Conservation (phyloP, 2,888 invertebrate genomes). For the Macropis europaea region DNA sequence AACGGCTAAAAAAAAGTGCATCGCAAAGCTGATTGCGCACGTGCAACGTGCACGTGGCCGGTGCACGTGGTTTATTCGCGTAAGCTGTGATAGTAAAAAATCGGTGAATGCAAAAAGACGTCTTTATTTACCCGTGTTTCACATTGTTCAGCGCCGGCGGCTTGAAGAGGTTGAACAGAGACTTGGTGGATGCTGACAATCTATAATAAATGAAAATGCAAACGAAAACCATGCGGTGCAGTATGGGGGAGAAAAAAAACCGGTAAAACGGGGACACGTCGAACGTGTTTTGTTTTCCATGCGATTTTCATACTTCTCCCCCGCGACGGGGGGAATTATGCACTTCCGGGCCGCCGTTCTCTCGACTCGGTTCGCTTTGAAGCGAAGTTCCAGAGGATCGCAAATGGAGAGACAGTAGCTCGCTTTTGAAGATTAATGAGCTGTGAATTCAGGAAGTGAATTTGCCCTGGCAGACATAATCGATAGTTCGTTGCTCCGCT, state of each 20-base stretch:
- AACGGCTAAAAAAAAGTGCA: slow-evolving; percentile 28
- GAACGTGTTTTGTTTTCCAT: slow-evolving; percentile 24
- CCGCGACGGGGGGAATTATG: slow-evolving; percentile 17
- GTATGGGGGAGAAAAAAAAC: background rate
- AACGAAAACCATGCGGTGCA: slow-evolving; percentile 76
- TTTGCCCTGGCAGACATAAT: slow-evolving; percentile 16
- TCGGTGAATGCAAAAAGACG: slow-evolving; percentile 12
- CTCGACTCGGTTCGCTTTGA: slow-evolving; percentile 37
- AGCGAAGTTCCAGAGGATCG: slow-evolving; percentile 15
- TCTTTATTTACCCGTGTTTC: slow-evolving; percentile 79
- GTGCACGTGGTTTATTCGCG: slow-evolving; percentile 5
- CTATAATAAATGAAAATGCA: slow-evolving; percentile 77
- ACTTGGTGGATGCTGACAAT: slow-evolving; percentile 80
- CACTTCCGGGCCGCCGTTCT: slow-evolving; percentile 38
- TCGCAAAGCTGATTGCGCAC: slow-evolving; percentile 16
- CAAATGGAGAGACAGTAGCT: slow-evolving; percentile 12
- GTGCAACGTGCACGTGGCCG: slow-evolving; percentile 30
- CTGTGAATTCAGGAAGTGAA: slow-evolving; percentile 40
- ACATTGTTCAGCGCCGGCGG: slow-evolving; percentile 77
- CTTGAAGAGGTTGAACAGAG: slow-evolving; percentile 80
- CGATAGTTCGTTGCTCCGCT: slow-evolving; percentile 39
- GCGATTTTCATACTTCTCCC: slow-evolving; percentile 18
- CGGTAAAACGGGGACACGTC: background rate
- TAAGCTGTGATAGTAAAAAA: background rate
- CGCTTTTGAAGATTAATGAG: slow-evolving; percentile 48